A percentile compares a stretch with the other conserved stretches of the same genome.
phyloP scores from a whole-genome alignment of 2,797 vertebrate genomes.

The Scyliorhinus canicula region DNA sequence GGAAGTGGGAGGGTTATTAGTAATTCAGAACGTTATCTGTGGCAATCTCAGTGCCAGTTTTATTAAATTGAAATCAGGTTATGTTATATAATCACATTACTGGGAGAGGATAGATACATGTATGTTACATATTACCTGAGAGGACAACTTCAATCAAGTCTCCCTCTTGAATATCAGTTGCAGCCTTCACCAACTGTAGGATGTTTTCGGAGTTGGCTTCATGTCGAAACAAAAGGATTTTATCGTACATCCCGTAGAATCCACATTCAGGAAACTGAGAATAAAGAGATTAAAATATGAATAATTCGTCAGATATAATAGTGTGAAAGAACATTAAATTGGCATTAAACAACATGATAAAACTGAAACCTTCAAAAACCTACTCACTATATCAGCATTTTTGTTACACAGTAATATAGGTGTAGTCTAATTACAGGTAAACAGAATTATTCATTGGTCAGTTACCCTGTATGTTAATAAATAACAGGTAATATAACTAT shows the following conservation, averaged over 20 bases:
- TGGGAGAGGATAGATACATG: background rate
- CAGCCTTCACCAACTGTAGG: constrained; percentile 83
- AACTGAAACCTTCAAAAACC: background rate
- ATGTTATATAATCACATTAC: background rate
- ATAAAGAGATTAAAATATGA: constrained; percentile 29
- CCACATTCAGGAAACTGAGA: constrained; percentile 89
- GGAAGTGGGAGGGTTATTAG: background rate
- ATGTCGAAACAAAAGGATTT: constrained; percentile 92
- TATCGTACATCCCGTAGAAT: constrained; percentile 95
- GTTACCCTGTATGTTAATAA: background rate
- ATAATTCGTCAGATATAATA: background rate
- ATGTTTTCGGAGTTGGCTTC: constrained; percentile 81
- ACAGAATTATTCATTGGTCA: background rate
- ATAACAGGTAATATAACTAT: background rate
- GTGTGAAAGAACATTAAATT: constrained; percentile 4
- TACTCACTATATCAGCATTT: background rate
- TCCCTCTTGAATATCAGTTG: constrained; percentile 86
- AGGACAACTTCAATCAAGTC: constrained; percentile 92
- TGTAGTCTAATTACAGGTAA: background rate
- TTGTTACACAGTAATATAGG: background rate
- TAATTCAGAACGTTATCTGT: background rate
- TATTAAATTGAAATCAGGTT: background rate
- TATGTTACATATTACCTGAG: constrained; percentile 67
- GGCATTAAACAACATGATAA: background rate
- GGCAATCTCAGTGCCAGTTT: background rate